Conservation (phyloP, 2,797 vertebrate genomes). For the Lacerta agilis region DNA sequence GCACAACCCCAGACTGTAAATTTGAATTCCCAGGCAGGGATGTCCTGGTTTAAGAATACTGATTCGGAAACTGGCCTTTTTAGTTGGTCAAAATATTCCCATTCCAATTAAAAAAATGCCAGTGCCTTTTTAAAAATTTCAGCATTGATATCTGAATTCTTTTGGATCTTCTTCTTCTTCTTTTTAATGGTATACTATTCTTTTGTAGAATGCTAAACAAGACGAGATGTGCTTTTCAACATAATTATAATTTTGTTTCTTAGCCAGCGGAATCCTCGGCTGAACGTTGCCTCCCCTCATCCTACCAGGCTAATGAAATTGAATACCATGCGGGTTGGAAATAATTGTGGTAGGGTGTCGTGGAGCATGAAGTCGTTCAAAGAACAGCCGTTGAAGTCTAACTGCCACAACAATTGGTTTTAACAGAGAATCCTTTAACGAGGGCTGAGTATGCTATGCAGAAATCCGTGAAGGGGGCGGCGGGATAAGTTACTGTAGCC, state of each 20-base stretch:
- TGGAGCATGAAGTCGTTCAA: slow-evolving; percentile 19
- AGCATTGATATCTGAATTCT: neutral
- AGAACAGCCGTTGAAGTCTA: neutral
- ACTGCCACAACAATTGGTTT: neutral
- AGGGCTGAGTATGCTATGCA: neutral
- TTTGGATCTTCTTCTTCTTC: too few relatives aligned
- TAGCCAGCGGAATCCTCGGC: neutral
- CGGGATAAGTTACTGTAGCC: neutral
- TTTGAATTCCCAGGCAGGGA: neutral
- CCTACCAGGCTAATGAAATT: neutral
- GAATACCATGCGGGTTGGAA: slow-evolving; percentile 2
- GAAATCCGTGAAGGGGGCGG: neutral
- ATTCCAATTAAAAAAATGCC: neutral
- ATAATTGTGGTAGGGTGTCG: neutral
- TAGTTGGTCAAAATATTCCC: neutral
- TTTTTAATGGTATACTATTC: neutral
- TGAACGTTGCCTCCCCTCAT: neutral
- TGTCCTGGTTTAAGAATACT: neutral
- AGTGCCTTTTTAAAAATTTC: neutral
- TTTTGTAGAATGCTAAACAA: neutral
- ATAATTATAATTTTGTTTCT: neutral
- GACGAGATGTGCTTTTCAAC: neutral
- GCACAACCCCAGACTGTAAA: neutral
- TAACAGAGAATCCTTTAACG: slow-evolving; percentile 5
- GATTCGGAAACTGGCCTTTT: neutral